Conservation (phyloP, 2,113 vertebrate genomes). For the Platichthys stellatus region DNA sequence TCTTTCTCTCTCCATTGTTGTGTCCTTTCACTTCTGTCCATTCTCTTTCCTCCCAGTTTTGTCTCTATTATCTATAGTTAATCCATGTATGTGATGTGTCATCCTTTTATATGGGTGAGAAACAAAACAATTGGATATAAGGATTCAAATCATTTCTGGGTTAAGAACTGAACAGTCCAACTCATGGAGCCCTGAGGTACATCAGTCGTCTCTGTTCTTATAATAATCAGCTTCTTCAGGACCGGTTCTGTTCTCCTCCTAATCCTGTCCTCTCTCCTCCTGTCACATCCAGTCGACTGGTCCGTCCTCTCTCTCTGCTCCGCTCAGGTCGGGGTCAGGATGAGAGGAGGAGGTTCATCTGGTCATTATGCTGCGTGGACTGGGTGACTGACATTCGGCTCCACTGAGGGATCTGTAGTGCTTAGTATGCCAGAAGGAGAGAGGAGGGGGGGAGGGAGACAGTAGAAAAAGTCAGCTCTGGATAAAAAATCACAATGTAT, state of each 20-base stretch:
- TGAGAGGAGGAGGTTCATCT: constrained; percentile 29
- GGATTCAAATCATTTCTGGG: no score
- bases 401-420: constrained; percentile 32
- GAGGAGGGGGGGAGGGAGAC: not conserved
- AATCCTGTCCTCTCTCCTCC: not conserved
- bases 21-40: constrained; percentile 2
- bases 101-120: no score
- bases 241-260: not conserved
- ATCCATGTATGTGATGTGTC: no score
- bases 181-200: no score
- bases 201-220: not conserved
- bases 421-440: constrained; percentile 42
- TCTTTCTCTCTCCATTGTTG: not conserved
- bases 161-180: no score
- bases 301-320: not conserved
- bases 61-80: no score
- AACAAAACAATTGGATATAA: no score
- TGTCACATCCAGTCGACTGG: constrained; percentile 21
- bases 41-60: not conserved
- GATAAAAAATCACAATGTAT: constrained; percentile 7
- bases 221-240: not conserved
- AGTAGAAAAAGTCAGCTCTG: constrained; percentile 10
- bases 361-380: constrained; percentile 51
- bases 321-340: constrained; percentile 17
- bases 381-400: constrained; percentile 61